Evolutionary conservation across 1,140 invertebrate genomes (phyloP).

Genomic region (Diprion similis): DNA sequence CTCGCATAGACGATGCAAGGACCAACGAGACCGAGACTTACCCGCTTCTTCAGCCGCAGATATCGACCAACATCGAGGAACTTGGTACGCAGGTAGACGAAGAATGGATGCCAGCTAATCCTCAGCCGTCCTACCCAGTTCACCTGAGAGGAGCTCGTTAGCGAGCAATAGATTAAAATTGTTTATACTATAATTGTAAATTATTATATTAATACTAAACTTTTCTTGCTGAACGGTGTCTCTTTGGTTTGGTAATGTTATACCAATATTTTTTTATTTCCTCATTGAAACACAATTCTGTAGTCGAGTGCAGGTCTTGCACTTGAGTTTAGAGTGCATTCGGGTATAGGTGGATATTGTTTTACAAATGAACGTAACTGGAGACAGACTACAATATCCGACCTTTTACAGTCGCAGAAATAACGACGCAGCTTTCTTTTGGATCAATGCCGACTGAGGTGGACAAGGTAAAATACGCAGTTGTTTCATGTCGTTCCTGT

Average conservation of each 20-base stretch:
- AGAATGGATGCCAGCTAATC: slow-evolving; percentile 16
- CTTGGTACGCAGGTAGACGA: neutral
- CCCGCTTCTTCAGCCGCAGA: neutral
- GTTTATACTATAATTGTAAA: neutral
- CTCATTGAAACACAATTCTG: neutral
- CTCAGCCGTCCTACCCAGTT: slow-evolving; percentile 11
- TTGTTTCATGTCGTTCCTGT: too few species aligned
- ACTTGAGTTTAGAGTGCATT: neutral
- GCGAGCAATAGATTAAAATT: neutral
- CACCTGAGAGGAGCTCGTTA: slow-evolving; percentile 12
- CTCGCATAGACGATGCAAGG: slow-evolving; percentile 27
- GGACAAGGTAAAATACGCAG: too few species aligned
- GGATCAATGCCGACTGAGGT: too few species aligned
- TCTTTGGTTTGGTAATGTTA: too few species aligned
- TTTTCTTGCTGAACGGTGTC: too few species aligned
- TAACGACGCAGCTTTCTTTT: too few species aligned
- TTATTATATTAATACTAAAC: neutral
- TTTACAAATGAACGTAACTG: too few species aligned
- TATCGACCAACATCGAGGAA: slow-evolving; percentile 12
- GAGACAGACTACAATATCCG: too few species aligned
- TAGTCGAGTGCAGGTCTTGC: neutral
- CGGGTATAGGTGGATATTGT: too few species aligned
- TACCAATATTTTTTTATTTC: too few species aligned
- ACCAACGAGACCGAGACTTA: neutral
- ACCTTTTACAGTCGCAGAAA: too few species aligned